Percentiles rank a stretch among this genome's conserved stretches.
Evolutionary conservation across 2,113 vertebrate species (phyloP).

Genomic region (Cavia aperea): DNA sequence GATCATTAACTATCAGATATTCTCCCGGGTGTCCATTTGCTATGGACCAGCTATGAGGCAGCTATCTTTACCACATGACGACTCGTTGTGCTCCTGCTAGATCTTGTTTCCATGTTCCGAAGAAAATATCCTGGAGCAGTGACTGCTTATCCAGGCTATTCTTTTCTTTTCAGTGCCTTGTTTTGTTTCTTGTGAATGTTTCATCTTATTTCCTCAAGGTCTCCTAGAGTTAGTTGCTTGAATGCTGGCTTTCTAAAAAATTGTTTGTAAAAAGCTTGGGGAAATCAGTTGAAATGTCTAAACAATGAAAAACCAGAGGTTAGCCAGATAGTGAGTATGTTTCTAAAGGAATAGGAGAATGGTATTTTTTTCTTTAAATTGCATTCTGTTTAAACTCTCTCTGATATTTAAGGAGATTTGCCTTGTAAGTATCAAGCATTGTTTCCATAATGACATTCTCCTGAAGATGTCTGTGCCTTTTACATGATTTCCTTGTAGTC

Average conservation of each 20-base stretch:
- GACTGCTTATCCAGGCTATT: neutral
- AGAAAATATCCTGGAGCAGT: constrained; percentile 28
- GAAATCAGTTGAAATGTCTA: constrained; percentile 45
- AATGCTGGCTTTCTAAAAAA: constrained; percentile 44
- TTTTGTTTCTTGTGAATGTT: constrained; percentile 52
- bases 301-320: constrained; percentile 15
- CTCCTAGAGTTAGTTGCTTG: constrained; percentile 47
- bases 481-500: neutral
- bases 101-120: neutral
- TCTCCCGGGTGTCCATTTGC: constrained; percentile 17
- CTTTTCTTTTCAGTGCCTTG: neutral
- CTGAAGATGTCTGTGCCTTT: neutral
- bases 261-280: constrained; percentile 45
- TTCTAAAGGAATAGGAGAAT: constrained; percentile 25
- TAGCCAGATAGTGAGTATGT: constrained; percentile 35
- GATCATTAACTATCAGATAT: constrained; percentile 8
- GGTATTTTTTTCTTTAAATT: constrained; percentile 2
- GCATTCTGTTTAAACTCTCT: neutral
- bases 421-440: neutral
- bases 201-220: constrained; percentile 54
- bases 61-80: neutral
- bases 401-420: constrained; percentile 17
- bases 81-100: constrained; percentile 2
- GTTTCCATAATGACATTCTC: constrained; percentile 10
- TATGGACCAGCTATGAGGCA: neutral